Base-by-base conservation (phyloP, 2,888 invertebrate genomes). In the Lasioglossum leucozonium region DNA sequence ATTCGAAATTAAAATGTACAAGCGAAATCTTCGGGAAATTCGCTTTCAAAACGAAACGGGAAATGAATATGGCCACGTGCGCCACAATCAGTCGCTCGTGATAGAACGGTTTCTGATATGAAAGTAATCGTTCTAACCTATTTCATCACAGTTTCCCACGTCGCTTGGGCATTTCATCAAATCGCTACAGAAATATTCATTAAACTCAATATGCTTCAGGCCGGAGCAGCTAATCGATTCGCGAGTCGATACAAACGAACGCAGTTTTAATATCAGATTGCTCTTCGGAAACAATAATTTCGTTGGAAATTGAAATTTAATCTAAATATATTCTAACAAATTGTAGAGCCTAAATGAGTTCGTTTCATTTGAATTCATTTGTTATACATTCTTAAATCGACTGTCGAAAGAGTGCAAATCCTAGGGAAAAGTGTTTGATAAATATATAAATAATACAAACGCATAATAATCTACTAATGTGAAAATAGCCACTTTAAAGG, bases 1-100 rank as follows among this genome's bases (percentile, higher is more conserved):
- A 77, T 74, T 82, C 73, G 69, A 69, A 79, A 86, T 82, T 73
- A 74, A 72, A 83, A 77, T 58, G 72, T 79, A 71, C 74, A 37
- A 37, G 76, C 30, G 30, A 42, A n/a, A 75, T 84, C 65, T 65
- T 84, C 37, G 69, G 55, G n/a, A 40, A 73, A 81, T 47, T 81
- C n/a, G 40, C 40, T 51, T 26, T 71, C 37, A 62, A 79, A 26
- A 16, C 34, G 11, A 30, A 16, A 47, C 26, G n/a, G 30, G 34
- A 65, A 74, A 42, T 30, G 34, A 22, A 84, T 74, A n/a, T 22
- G 18, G 34, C 37, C 26, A 22, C 34, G 11, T 16, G 10, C 72
- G 55, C 30, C 16, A 34, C n/a, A 55, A 42, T 47, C 30, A 44
- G 51, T 47, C 37, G 30, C 42, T 40, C 67, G n/a, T 55, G 81